phyloP scores from a whole-genome alignment of 2,113 vertebrate genomes.

The Neolamprologus modestus region DNA sequence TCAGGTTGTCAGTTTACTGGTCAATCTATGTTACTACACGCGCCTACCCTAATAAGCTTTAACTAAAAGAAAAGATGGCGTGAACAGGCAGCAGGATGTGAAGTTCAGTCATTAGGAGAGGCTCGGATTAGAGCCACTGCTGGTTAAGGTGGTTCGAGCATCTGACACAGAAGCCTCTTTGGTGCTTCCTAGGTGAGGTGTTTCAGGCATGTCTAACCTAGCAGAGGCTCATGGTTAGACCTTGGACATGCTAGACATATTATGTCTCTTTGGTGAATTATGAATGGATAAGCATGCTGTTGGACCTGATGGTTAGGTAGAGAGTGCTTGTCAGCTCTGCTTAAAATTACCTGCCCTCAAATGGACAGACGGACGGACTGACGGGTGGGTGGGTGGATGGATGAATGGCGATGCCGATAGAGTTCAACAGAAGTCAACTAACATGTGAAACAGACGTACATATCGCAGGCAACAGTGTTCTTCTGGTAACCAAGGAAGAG shows the following conservation, averaged over 20 bases:
- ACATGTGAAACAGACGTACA: neutral
- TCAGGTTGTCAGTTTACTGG: neutral
- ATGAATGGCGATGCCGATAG: accelerated
- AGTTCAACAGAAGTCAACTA: neutral
- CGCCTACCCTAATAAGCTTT: accelerated
- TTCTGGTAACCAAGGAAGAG: accelerated
- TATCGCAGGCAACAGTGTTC: neutral
- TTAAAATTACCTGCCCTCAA: neutral
- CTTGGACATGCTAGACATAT: neutral
- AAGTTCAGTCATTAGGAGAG: neutral
- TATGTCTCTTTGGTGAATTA: neutral
- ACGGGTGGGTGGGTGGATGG: accelerated
- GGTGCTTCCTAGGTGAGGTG: neutral
- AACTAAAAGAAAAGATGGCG: neutral
- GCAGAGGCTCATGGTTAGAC: neutral
- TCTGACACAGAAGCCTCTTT: neutral
- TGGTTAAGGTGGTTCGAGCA: neutral
- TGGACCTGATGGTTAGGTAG: no score
- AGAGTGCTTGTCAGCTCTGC: neutral
- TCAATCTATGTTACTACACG: accelerated
- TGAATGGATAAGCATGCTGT: neutral
- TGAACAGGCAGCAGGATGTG: neutral
- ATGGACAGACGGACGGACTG: accelerated
- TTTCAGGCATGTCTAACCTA: neutral
- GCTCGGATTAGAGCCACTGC: neutral